phyloP scores from a whole-genome alignment of 2,113 vertebrate species.

The Menura novaehollandiae region DNA sequence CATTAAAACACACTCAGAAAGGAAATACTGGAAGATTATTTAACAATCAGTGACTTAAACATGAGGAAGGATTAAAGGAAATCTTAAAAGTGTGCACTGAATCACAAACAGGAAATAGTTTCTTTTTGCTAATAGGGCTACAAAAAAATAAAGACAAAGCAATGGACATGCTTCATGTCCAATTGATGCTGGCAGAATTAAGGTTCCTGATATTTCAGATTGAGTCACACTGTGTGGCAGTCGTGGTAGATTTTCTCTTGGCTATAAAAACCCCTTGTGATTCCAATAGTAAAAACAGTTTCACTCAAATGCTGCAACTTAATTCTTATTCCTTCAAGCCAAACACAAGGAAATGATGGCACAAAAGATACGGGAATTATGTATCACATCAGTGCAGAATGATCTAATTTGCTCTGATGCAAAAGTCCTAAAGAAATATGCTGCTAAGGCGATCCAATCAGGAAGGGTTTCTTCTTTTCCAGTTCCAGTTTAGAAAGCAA shows the following conservation, averaged over 20 bases:
- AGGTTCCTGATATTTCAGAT: slow-evolving; percentile 41
- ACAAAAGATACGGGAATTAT: slow-evolving; percentile 51
- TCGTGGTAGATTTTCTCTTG: slow-evolving; percentile 51
- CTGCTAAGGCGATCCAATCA: slow-evolving; percentile 37
- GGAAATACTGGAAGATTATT: slow-evolving; percentile 48
- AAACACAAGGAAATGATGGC: slow-evolving; percentile 57
- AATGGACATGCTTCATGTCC: slow-evolving; percentile 24
- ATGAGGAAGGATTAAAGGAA: slow-evolving; percentile 48
- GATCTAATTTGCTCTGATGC: slow-evolving; percentile 65
- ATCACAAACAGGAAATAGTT: slow-evolving; percentile 32
- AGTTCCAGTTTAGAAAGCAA: slow-evolving; percentile 36
- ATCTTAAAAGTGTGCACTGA: slow-evolving; percentile 48
- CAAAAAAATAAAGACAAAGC: slow-evolving; percentile 57
- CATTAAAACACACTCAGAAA: slow-evolving; percentile 28
- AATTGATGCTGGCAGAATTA: slow-evolving; percentile 57
- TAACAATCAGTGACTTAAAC: slow-evolving; percentile 60
- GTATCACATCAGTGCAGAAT: slow-evolving; percentile 43
- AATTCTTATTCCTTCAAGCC: slow-evolving; percentile 60
- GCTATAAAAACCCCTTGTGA: slow-evolving; percentile 50
- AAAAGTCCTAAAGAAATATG: slow-evolving; percentile 58
- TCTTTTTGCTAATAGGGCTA: slow-evolving; percentile 46
- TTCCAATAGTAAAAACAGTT: slow-evolving; percentile 62
- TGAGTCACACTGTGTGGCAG: slow-evolving; percentile 50
- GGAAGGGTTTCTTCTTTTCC: slow-evolving; percentile 21
- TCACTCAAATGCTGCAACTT: slow-evolving; percentile 47